Base-by-base conservation (phyloP, 92 coral and sea anemone species). In the Palythoa grandis region DNA sequence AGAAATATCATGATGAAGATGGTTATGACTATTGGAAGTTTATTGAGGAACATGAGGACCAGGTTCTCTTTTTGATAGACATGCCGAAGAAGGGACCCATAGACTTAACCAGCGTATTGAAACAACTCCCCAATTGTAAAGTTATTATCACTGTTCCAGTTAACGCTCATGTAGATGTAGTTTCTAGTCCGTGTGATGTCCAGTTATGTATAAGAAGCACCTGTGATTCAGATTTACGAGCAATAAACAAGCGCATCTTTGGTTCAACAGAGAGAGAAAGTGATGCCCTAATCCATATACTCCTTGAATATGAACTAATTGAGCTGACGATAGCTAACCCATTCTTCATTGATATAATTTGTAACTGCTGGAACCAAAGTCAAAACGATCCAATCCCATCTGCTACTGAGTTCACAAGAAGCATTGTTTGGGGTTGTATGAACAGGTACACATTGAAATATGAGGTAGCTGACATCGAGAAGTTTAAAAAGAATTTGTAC, bases 51-150 rank as follows among this genome's bases (percentile, higher is more conserved):
- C 19, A 61, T 43, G 72, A 61, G 7, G 83, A 78, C 6, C 35
- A 78, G n/a, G 72, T 78, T 61, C n/a, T 78, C 22, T 78, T 78
- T n/a, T 10, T 78, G 5, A 12, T 78, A 47, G 83, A 78, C 67
- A 78, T 78, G 83, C 83, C 83, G 9, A 78, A 60, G 83, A 78
- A 40, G 40, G 83, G 83, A 78, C 29, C 35, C 14, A 63, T 78
- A 39, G 72, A 78, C 35, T 29, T 29, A 29, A 1, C 35, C 1
- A 1, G 35, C 35, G 35, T 29, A 29, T 29, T 29, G 1, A 0
- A 29, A 29, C 35, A 29, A 29, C 35, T 29, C 35, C 35, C 35
- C 35, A 1, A 1, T 29, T 29, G 35, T 29, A 29, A 29, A 29
- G 35, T 29, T 29, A 29, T 29, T 29, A 29, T 29, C 35, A 29